phyloP scores from a whole-genome alignment of 2,113 vertebrate species.

The Campylorhamphus procurvoides region DNA sequence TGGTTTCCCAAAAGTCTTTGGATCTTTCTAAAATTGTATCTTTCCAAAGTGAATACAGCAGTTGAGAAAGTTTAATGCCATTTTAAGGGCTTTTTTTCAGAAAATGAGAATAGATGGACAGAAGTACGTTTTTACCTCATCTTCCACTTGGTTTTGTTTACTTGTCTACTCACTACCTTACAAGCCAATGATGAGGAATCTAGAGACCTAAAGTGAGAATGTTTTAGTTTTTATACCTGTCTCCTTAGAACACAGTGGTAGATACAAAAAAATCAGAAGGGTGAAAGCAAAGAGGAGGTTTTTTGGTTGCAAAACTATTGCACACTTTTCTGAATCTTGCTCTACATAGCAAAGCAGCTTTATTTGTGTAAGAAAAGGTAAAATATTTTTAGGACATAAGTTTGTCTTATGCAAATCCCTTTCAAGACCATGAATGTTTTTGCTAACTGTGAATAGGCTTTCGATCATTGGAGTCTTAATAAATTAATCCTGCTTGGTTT shows the following conservation, averaged over 20 bases:
- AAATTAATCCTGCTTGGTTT: constrained; percentile 1
- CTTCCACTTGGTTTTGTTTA: background rate
- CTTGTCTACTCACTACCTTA: background rate
- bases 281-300: background rate
- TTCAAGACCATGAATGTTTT: background rate
- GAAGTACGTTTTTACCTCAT: background rate
- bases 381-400: background rate
- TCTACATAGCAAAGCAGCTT: background rate
- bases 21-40: background rate
- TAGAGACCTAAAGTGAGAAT: background rate
- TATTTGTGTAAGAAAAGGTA: background rate
- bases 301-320: background rate
- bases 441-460: background rate
- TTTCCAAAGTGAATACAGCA: background rate
- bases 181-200: background rate
- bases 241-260: background rate
- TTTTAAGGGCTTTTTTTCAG: background rate
- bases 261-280: background rate
- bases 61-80: background rate
- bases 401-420: background rate
- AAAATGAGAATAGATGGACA: background rate
- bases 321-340: background rate
- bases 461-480: background rate
- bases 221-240: background rate
- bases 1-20: background rate